Evolutionary conservation across 2,797 vertebrate species (phyloP).

Genomic region (Lepilemur ruficaudatus): DNA sequence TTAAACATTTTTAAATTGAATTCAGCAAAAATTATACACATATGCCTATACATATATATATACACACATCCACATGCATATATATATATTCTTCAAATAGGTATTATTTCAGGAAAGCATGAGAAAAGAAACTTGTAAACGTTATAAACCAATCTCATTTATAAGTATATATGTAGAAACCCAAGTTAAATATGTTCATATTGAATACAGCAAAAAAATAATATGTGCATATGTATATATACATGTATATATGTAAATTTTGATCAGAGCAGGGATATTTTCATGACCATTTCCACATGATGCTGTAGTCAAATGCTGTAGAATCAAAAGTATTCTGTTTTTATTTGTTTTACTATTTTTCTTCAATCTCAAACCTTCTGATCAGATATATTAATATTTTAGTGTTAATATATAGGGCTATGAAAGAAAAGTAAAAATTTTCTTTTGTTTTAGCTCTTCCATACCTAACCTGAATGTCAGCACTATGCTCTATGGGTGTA

Average conservation of each 20-base stretch:
- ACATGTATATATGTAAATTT: background rate
- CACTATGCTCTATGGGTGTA: background rate
- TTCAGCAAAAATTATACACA: background rate
- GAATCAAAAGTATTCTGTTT: slow-evolving; percentile 13
- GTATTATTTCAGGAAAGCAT: background rate
- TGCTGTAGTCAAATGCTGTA: background rate
- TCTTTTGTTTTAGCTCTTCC: background rate
- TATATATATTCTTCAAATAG: background rate
- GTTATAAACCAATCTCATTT: background rate
- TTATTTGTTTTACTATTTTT: background rate
- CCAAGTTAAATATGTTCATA: background rate
- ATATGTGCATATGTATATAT: too few relatives aligned
- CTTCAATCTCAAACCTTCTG: background rate
- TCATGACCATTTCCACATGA: background rate
- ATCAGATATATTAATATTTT: background rate
- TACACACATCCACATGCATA: background rate
- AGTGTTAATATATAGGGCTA: background rate
- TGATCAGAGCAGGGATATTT: background rate
- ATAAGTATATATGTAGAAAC: background rate
- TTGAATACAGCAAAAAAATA: background rate
- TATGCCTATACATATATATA: background rate
- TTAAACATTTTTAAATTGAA: background rate
- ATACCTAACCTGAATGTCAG: background rate
- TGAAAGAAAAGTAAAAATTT: background rate
- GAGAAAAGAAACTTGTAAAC: background rate